Conservation (phyloP, 2,888 invertebrate species). For the Pristionchus mayeri region DNA sequence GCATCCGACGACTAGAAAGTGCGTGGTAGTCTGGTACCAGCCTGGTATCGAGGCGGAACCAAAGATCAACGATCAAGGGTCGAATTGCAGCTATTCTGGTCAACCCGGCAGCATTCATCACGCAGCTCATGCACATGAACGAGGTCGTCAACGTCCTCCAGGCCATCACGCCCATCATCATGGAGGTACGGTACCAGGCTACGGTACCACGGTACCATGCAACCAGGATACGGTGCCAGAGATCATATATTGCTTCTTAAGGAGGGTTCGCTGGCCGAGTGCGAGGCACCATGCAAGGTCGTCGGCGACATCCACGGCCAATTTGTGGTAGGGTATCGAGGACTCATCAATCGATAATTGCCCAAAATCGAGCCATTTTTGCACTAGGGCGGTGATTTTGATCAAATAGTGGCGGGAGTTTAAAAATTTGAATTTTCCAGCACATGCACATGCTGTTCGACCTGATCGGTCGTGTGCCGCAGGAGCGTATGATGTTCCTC, state of each 20-base stretch:
- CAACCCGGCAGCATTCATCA: slow-evolving; percentile 56
- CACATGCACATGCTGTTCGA: slow-evolving; percentile 69
- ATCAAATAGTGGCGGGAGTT: neutral
- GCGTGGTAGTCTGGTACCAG: neutral
- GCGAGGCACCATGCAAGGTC: slow-evolving; percentile 70
- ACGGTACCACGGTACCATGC: too few relatives aligned
- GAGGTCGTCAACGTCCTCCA: slow-evolving; percentile 62
- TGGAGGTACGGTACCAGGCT: slow-evolving; percentile 28
- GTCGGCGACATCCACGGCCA: slow-evolving; percentile 71
- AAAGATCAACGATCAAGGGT: slow-evolving; percentile 36
- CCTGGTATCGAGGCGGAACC: neutral
- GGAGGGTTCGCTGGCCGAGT: slow-evolving; percentile 65
- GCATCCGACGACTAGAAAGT: slow-evolving; percentile 62
- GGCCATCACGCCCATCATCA: slow-evolving; percentile 63
- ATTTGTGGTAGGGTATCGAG: slow-evolving; percentile 56
- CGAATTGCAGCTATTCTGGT: slow-evolving; percentile 57
- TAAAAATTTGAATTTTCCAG: slow-evolving; percentile 15
- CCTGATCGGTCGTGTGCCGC: slow-evolving; percentile 69
- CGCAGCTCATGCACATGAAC: slow-evolving; percentile 57
- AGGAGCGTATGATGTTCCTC: slow-evolving; percentile 65
- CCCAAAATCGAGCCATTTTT: neutral
- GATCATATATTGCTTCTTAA: slow-evolving; percentile 54
- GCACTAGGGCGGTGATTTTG: neutral
- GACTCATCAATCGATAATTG: neutral
- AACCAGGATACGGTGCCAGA: slow-evolving; percentile 6